Evolutionary conservation across 2,888 invertebrate genomes (phyloP).

Genomic region (Cotesia congregata): DNA sequence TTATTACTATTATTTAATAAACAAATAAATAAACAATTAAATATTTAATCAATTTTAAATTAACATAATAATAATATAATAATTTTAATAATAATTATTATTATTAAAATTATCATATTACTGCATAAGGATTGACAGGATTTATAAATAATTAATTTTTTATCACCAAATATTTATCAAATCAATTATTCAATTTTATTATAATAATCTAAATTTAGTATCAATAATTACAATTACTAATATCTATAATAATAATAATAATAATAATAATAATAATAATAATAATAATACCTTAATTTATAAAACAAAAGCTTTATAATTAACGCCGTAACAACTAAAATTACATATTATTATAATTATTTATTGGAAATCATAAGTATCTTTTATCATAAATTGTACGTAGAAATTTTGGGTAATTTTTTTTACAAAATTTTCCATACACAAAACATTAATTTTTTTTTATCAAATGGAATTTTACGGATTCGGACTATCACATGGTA

Average conservation of each 20-base stretch:
- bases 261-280: too few relatives aligned
- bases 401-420: background rate
- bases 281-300: background rate
- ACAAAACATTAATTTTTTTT: slow-evolving; percentile 1
- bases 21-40: too few relatives aligned
- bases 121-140: background rate
- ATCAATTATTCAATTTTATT: background rate
- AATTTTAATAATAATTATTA: too few relatives aligned
- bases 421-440: background rate
- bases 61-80: too few relatives aligned
- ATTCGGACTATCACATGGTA: background rate
- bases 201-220: background rate
- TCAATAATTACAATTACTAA: background rate
- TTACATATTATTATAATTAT: background rate
- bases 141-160: background rate
- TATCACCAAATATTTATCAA: background rate
- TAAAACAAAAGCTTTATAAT: background rate
- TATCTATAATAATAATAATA: background rate
- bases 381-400: background rate
- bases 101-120: background rate
- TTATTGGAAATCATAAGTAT: background rate
- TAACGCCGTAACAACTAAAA: background rate
- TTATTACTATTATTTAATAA: background rate
- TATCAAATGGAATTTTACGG: background rate
- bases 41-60: too few relatives aligned